Evolutionary conservation across 2,888 invertebrate genomes (phyloP), one percentile per base, ranked within the genome.

Genomic region (Hedychridium roseum): DNA sequence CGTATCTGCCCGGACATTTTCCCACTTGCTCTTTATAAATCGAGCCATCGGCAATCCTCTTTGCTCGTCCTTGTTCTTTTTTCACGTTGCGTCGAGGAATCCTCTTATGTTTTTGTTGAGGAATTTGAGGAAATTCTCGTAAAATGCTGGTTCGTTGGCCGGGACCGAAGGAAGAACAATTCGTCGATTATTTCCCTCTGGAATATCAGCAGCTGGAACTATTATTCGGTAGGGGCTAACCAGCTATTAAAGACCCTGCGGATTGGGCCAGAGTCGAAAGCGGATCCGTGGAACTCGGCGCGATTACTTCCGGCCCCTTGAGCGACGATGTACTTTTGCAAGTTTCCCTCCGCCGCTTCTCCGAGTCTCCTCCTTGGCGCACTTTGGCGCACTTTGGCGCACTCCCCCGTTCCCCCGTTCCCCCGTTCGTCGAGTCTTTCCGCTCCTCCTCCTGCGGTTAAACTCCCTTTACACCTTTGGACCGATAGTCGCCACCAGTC

Each of bases 221-320:
- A n/a, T n/a, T n/a, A n/a, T n/a, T n/a, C n/a, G n/a, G n/a, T n/a
- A n/a, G n/a, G n/a, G n/a, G n/a, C 57, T 51, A 38, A 53, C 49
- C 68, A 66, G 51, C 63, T 62, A 67, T 67, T 71, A 70, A 71
- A 68, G 67, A 69, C 67, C 70, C 68, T 65, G 52, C 65, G 58
- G 56, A 60, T 58, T 56, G 57, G 54, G 50, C 61, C 60, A 43
- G 49, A 50, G 51, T 64, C 66, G 63, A 63, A 60, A 63, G 59
- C 51, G 57, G 53, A 65, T 60, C 59, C 54, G 55, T 52, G 53
- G 66, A 73, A 66, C 68, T 71, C 66, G 61, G 66, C 63, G 54
- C 68, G 68, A 77, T 76, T 77, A 76, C 67, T 77, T 76, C 76
- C 77, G 75, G 71, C 71, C 70, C 74, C 71, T 73, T 74, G 75